phyloP scores from a whole-genome alignment of 2,797 vertebrate genomes.

The Danio jaintianensis region DNA sequence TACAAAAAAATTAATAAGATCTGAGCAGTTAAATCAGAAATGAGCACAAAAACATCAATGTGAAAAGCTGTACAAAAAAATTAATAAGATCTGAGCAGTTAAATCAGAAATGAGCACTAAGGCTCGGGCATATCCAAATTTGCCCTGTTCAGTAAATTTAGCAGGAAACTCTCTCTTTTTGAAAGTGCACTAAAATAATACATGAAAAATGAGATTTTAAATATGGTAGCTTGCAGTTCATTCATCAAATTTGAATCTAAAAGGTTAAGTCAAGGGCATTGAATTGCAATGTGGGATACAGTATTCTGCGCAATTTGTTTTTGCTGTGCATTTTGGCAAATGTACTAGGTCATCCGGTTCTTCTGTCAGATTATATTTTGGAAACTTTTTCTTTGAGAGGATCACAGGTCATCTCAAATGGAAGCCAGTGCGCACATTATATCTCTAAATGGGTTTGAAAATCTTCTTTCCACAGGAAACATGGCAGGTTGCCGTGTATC shows the following conservation, averaged over 20 bases:
- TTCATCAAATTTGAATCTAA: not conserved
- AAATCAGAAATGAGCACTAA: too few relatives aligned
- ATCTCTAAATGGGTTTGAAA: constrained; percentile 8
- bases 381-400: not conserved
- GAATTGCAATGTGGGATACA: not conserved
- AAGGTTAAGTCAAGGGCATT: constrained; percentile 4
- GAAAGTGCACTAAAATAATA: not conserved
- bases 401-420: constrained; percentile 26
- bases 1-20: too few relatives aligned
- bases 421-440: constrained; percentile 4
- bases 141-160: too few relatives aligned
- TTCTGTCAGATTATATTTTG: constrained; percentile 11
- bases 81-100: too few relatives aligned
- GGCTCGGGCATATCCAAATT: too few relatives aligned
- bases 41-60: too few relatives aligned
- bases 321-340: constrained; percentile 16
- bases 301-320: not conserved
- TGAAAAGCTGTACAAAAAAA: too few relatives aligned
- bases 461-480: not conserved
- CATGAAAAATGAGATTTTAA: not conserved
- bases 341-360: not conserved
- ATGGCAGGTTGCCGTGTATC: constrained; percentile 23
- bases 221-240: not conserved
- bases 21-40: too few relatives aligned
- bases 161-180: not conserved